A percentile compares a stretch with the other conserved stretches of the same genome.
Conservation (phyloP, 1,140 invertebrate species). For the Zaprionus vittiger region DNA sequence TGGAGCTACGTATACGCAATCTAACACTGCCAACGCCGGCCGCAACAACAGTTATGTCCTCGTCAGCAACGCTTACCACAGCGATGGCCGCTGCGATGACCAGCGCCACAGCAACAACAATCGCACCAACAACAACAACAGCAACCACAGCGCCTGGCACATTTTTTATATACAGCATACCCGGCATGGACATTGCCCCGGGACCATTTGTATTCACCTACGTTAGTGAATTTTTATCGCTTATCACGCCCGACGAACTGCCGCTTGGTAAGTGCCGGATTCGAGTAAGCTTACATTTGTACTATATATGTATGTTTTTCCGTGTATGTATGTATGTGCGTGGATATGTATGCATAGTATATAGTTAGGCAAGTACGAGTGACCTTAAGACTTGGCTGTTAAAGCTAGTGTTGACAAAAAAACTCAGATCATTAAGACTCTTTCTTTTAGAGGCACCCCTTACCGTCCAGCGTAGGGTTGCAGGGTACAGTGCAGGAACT, state of each 20-base stretch:
- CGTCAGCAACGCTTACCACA: conserved; percentile 63
- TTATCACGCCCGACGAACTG: conserved; percentile 86
- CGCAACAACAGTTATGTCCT: conserved; percentile 78
- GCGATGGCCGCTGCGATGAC: conserved; percentile 56
- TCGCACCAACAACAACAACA: conserved; percentile 45
- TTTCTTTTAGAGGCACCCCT: no score
- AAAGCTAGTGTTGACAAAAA: no score
- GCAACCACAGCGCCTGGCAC: conserved; percentile 66
- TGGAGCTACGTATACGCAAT: conserved; percentile 71
- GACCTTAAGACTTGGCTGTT: neutral
- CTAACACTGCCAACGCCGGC: conserved; percentile 79
- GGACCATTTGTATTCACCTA: conserved; percentile 86
- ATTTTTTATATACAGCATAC: conserved; percentile 85
- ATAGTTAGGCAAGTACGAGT: neutral
- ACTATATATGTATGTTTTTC: neutral
- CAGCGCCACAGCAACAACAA: conserved; percentile 51
- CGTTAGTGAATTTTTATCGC: conserved; percentile 85
- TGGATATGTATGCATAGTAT: neutral
- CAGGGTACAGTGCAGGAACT: no score
- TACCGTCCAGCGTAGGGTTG: no score
- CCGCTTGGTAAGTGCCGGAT: conserved; percentile 85
- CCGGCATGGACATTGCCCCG: conserved; percentile 85
- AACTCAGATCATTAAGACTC: no score
- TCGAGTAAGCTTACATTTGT: conserved; percentile 22
- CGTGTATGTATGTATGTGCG: neutral